Base-by-base conservation (phyloP, 2,113 vertebrate genomes). In the Amphilophus citrinellus region DNA sequence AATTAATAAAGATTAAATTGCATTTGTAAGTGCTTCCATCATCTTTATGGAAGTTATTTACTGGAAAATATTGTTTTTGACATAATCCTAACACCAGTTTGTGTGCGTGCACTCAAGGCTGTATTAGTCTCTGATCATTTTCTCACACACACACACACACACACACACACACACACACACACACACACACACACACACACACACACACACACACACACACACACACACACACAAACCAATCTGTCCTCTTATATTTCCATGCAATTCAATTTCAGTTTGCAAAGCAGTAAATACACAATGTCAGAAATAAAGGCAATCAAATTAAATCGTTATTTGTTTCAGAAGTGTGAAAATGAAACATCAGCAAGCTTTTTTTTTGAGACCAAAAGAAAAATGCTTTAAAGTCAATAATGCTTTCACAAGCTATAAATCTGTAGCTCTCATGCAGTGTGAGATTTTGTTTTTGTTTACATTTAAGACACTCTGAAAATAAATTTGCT, bases 11-110 rank as follows among this genome's bases (percentile, higher is more conserved):
- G 6, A 11, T 7, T 82, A 56, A 66, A 78, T 47, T 79, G 30
- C 15, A 66, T 88, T 80, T 61, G 22, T 65, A 53, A 66, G 82
- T 42, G 30, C n/a, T 86, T 86, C 73, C 18, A n/a, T 88, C 35
- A 79, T 63, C 15, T 58, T 2, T 24, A 14, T 83, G 71, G 68
- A 80, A 39, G 10, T 79, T 80, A 79, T 77, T 84, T 17, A 63
- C 61, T 76, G 44, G 37, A 77, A 76, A 35, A 61, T 6, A 87
- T 85, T 61, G 59, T 66, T 78, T 61, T 7, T 83, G 59, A 61
- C 59, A 15, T 3, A 56, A 68, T 9, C 17, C 60, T 68, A 18
- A 78, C 79, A 6, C 24, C 44, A 2, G 42, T 30, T 18, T 57
- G 20, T 65, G 62, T 82, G 50, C 80, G 59, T 57, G 27, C 30